A percentile compares a stretch with the other conserved stretches of the same genome.
Conservation (phyloP, 2,888 invertebrate genomes). For the Luperina nickerlii region DNA sequence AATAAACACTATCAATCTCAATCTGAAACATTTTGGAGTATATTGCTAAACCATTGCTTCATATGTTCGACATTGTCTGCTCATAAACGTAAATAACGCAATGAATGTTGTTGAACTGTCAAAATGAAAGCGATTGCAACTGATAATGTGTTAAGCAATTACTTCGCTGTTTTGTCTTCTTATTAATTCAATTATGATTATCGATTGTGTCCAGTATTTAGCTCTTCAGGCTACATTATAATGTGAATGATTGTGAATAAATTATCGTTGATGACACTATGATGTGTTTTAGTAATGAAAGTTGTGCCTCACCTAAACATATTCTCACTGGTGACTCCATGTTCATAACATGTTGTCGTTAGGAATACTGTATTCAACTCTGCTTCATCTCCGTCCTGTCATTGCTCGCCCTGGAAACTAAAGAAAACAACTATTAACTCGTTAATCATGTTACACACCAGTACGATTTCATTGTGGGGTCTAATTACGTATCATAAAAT, state of each 20-base stretch:
- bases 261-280: neutral
- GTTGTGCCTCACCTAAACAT: constrained; percentile 82
- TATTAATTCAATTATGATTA: neutral
- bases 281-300: constrained; percentile 21
- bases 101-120: neutral
- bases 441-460: neutral
- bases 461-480: neutral
- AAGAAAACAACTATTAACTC: constrained; percentile 24
- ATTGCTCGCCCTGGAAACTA: constrained; percentile 75
- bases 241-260: constrained; percentile 5
- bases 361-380: constrained; percentile 66
- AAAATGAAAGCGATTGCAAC: neutral
- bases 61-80: neutral
- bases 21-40: neutral
- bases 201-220: neutral
- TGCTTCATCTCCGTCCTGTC: constrained; percentile 72
- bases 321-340: constrained; percentile 91
- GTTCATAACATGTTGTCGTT: constrained; percentile 81
- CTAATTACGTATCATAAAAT: neutral
- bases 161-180: neutral
- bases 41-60: neutral
- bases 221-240: neutral
- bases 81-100: too few relatives aligned
- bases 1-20: neutral
- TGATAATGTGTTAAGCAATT: neutral